A percentile compares a stretch with the other conserved stretches of the same genome.
Evolutionary conservation across 2,113 vertebrate genomes (phyloP).

Genomic region (Numenius arquata): DNA sequence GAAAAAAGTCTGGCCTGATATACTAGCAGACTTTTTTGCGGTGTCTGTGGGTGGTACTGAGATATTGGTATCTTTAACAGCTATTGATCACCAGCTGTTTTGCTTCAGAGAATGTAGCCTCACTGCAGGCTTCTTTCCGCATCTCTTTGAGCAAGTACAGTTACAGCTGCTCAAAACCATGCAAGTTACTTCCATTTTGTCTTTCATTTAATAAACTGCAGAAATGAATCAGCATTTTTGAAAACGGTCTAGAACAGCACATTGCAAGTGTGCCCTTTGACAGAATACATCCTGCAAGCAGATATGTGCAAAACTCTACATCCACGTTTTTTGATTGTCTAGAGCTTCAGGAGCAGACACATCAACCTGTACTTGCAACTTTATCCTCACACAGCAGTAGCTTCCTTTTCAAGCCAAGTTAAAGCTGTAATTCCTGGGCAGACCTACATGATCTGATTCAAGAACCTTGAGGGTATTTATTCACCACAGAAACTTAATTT

Average conservation of each 20-base stretch:
- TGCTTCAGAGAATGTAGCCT: background rate
- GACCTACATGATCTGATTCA: background rate
- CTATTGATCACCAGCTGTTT: constrained; percentile 31
- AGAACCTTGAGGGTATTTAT: background rate
- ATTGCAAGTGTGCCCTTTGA: background rate
- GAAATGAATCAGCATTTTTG: background rate
- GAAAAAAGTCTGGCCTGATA: background rate
- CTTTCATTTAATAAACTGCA: background rate
- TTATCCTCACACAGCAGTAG: background rate
- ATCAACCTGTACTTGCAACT: background rate
- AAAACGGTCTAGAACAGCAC: background rate
- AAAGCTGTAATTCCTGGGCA: background rate
- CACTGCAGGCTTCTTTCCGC: background rate
- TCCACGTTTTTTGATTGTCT: background rate
- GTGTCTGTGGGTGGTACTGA: background rate
- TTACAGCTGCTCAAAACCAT: background rate
- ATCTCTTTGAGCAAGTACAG: background rate
- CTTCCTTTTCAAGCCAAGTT: background rate
- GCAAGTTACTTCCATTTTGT: background rate
- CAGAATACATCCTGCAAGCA: background rate
- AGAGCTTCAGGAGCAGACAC: background rate
- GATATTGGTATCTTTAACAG: background rate
- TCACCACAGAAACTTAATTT: background rate
- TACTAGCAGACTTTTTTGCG: background rate
- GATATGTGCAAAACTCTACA: background rate